Evolutionary conservation across 2,113 vertebrate species (phyloP).

Genomic region (Vicugna pacos): DNA sequence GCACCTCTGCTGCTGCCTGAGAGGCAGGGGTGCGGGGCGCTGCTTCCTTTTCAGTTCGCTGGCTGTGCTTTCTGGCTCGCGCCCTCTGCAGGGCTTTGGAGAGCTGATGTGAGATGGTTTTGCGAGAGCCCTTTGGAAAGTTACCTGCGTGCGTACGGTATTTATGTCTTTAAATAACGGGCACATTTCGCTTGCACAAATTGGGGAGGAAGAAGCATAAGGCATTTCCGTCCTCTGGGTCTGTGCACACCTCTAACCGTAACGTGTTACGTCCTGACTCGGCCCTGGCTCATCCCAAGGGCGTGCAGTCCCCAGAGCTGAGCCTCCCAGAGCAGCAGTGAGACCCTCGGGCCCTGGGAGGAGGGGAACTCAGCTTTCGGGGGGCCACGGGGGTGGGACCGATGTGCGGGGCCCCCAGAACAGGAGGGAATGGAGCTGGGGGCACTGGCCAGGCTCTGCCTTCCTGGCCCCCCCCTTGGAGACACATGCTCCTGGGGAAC

Average conservation of each 20-base stretch:
- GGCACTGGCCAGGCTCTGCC: no score
- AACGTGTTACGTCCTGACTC: rapidly evolving
- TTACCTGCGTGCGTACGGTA: rapidly evolving
- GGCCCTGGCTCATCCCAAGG: no score
- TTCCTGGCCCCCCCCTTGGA: neutral
- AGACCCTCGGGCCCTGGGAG: rapidly evolving
- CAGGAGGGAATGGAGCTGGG: no score
- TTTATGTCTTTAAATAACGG: neutral
- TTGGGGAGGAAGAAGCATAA: neutral
- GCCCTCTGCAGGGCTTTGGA: neutral
- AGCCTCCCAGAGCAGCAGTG: no score
- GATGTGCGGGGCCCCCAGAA: no score
- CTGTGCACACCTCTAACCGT: neutral
- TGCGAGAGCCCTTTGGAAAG: neutral
- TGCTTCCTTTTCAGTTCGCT: neutral
- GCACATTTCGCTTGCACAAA: neutral
- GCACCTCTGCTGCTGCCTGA: neutral
- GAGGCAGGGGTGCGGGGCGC: neutral
- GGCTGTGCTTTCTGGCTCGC: neutral
- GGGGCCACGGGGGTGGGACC: no score
- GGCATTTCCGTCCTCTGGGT: neutral
- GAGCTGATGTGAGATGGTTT: no score
- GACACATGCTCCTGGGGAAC: neutral
- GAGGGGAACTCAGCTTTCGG: neutral
- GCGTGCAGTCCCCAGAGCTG: rapidly evolving